Conservation (phyloP, 2,888 invertebrate species). For the Morpho deidamia region DNA sequence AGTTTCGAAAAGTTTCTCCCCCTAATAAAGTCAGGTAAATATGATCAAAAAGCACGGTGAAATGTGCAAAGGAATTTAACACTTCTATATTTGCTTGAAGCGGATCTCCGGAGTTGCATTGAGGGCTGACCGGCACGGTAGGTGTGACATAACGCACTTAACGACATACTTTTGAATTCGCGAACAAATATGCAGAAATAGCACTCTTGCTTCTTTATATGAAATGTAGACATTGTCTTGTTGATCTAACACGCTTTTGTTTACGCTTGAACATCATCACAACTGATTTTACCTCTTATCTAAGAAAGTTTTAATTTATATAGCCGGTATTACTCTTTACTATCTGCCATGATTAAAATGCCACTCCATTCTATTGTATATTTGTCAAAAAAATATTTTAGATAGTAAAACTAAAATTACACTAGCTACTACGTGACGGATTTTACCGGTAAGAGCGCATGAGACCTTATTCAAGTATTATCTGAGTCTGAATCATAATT, state of each 20-base stretch:
- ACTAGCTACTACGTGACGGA: too few species aligned
- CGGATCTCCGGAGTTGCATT: conserved; percentile 42
- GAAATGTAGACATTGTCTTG: conserved; percentile 1
- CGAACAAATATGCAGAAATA: conserved; percentile 45
- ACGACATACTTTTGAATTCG: conserved; percentile 48
- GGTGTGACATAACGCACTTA: conserved; percentile 47
- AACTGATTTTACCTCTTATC: too few species aligned
- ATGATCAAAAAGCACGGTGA: conserved; percentile 22
- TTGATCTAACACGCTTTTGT: neutral
- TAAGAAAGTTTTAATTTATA: too few species aligned
- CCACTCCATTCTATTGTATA: too few species aligned
- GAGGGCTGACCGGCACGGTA: conserved; percentile 24
- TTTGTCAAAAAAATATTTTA: too few species aligned
- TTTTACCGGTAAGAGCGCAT: too few species aligned
- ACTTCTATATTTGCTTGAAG: conserved; percentile 38
- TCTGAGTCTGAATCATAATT: too few species aligned
- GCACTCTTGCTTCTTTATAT: conserved; percentile 17
- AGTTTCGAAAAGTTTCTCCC: conserved; percentile 17
- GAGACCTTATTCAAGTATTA: too few species aligned
- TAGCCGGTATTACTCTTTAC: too few species aligned
- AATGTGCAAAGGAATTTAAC: conserved; percentile 38
- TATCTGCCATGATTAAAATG: too few species aligned
- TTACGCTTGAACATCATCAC: too few species aligned
- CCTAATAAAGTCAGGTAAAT: conserved; percentile 21
- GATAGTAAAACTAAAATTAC: too few species aligned